Conservation (phyloP, 2,888 invertebrate species). For the Nysson spinosus region DNA sequence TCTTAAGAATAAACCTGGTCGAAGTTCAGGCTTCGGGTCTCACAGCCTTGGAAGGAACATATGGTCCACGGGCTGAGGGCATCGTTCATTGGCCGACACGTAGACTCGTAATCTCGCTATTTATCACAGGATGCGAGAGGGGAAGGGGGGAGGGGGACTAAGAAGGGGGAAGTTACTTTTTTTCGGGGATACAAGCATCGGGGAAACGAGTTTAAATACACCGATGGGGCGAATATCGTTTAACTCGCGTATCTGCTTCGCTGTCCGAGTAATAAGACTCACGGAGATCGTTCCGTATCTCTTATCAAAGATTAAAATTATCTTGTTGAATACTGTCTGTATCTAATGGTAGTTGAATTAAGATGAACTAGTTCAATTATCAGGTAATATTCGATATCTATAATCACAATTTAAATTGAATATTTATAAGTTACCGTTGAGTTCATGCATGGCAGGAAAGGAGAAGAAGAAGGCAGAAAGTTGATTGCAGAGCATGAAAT, state of each 20-base stretch:
- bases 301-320: too few relatives aligned
- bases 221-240: conserved; percentile 13
- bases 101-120: conserved; percentile 73
- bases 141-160: conserved; percentile 21
- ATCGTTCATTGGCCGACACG: conserved; percentile 67
- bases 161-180: conserved; percentile 30
- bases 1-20: conserved; percentile 40
- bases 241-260: too few relatives aligned
- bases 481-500: too few relatives aligned
- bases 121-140: conserved; percentile 73
- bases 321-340: too few relatives aligned
- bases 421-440: too few relatives aligned
- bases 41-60: conserved; percentile 73
- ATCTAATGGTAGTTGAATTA: too few relatives aligned
- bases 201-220: conserved; percentile 39
- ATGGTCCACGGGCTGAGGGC: conserved; percentile 69
- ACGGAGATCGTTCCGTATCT: too few relatives aligned
- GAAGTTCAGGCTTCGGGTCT: conserved; percentile 49
- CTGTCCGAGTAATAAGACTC: conserved; percentile 21
- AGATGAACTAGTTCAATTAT: too few relatives aligned
- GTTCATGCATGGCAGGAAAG: too few relatives aligned
- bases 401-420: too few relatives aligned
- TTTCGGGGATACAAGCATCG: conserved; percentile 32
- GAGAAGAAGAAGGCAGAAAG: too few relatives aligned
- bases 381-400: too few relatives aligned